phyloP scores from a whole-genome alignment of 2,888 invertebrate genomes.

The Drosophila silvestris region DNA sequence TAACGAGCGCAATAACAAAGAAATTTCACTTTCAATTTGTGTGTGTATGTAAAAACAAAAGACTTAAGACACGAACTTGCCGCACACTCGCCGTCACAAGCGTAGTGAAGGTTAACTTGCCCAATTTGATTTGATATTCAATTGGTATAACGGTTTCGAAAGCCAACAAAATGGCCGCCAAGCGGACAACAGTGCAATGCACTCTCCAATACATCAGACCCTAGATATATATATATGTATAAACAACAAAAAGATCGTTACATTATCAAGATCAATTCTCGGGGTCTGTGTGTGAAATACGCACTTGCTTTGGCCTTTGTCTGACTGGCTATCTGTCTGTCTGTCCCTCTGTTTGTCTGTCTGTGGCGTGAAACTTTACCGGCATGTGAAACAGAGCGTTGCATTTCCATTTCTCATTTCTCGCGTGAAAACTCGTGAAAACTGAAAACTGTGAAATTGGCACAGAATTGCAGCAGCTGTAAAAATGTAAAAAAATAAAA shows the following conservation, averaged over 20 bases:
- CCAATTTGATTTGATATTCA: conserved; percentile 76
- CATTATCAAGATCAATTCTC: conserved; percentile 47
- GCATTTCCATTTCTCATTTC: conserved; percentile 61
- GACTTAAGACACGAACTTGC: conserved; percentile 77
- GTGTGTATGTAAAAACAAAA: conserved; percentile 66
- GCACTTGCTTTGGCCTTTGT: background rate
- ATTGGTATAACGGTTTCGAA: conserved; percentile 75
- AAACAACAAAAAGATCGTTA: background rate
- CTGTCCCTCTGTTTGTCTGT: background rate
- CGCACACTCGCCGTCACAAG: conserved; percentile 12
- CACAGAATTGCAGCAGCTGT: conserved; percentile 64
- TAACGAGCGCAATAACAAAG: conserved; percentile 54
- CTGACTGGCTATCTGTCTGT: background rate
- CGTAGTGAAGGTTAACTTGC: conserved; percentile 71
- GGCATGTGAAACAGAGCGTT: conserved; percentile 71
- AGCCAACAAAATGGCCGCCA: conserved; percentile 62
- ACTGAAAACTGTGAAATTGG: conserved; percentile 42
- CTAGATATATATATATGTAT: background rate
- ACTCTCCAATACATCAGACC: conserved; percentile 29
- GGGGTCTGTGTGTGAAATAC: background rate
- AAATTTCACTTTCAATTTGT: conserved; percentile 78
- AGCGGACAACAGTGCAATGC: conserved; percentile 63
- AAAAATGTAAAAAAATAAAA: conserved; percentile 5
- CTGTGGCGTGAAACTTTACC: conserved; percentile 61
- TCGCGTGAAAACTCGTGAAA: conserved; percentile 52